These are phyloP conservation scores for Trogon melanurus DNA, from an alignment of 2,113 vertebrate genomes.

Conservation along the genomic window DNA sequence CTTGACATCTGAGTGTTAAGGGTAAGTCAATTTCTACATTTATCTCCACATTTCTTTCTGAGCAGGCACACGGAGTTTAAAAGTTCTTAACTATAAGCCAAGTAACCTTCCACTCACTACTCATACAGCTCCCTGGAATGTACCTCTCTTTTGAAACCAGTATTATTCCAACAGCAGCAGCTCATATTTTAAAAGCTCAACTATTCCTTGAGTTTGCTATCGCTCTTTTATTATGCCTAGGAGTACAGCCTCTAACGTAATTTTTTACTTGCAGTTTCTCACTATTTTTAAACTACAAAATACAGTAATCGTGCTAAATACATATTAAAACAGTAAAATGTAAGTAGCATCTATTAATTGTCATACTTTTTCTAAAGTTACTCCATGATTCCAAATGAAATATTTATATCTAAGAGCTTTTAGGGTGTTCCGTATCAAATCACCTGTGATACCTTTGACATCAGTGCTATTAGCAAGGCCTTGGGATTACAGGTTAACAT, in stretches of 20 bases:
- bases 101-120: background rate
- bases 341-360: background rate
- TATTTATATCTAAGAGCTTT: background rate
- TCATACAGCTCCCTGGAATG: background rate
- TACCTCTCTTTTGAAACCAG: background rate
- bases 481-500: background rate
- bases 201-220: background rate
- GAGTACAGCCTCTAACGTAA: background rate
- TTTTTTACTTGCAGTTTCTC: background rate
- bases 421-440: background rate
- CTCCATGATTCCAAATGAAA: background rate
- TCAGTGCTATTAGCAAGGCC: background rate
- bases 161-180: background rate
- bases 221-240: background rate
- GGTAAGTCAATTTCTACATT: background rate
- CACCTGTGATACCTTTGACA: background rate
- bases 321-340: background rate
- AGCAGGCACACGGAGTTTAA: background rate
- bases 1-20: background rate
- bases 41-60: background rate
- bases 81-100: background rate
- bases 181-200: background rate
- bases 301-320: background rate
- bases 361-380: background rate
- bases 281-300: background rate